Conservation (phyloP, 2,113 vertebrate genomes). For the Azemiops feae region DNA sequence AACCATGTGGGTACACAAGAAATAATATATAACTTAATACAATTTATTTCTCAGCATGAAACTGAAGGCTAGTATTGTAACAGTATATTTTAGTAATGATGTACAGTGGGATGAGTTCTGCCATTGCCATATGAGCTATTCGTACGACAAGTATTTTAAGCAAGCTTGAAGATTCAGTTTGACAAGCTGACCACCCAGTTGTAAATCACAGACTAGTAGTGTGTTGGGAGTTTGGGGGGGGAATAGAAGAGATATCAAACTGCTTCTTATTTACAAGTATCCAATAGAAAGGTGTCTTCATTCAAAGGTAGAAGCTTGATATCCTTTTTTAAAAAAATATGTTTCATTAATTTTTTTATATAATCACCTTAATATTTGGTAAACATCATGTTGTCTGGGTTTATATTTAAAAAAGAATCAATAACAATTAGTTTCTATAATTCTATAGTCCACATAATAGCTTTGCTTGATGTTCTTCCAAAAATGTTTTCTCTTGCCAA, state of each 20-base stretch:
- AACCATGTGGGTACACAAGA: constrained; percentile 3
- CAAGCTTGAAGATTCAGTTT: constrained; percentile 63
- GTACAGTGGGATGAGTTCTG: constrained; percentile 46
- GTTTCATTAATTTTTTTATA: too few species aligned
- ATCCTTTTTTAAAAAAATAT: background rate
- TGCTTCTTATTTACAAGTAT: constrained; percentile 48
- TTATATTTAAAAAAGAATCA: too few species aligned
- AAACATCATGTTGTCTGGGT: too few species aligned
- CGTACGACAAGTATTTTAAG: constrained; percentile 41
- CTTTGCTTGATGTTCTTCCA: too few species aligned
- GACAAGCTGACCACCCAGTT: constrained; percentile 42
- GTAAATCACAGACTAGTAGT: constrained; percentile 45
- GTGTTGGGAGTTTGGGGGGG: constrained; percentile 38
- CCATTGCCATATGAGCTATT: constrained; percentile 33
- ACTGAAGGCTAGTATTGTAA: constrained; percentile 57
- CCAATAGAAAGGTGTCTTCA: constrained; percentile 47
- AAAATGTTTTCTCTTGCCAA: too few species aligned
- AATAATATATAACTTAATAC: constrained; percentile 50
- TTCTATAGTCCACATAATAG: too few species aligned
- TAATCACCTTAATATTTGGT: too few species aligned
- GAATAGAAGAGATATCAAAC: constrained; percentile 47
- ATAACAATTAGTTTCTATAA: too few species aligned
- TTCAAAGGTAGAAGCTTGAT: constrained; percentile 31
- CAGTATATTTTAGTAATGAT: constrained; percentile 62
- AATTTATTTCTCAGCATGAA: constrained; percentile 54